phyloP scores from a whole-genome alignment of 2,888 invertebrate species.

The Adela reaumurella region DNA sequence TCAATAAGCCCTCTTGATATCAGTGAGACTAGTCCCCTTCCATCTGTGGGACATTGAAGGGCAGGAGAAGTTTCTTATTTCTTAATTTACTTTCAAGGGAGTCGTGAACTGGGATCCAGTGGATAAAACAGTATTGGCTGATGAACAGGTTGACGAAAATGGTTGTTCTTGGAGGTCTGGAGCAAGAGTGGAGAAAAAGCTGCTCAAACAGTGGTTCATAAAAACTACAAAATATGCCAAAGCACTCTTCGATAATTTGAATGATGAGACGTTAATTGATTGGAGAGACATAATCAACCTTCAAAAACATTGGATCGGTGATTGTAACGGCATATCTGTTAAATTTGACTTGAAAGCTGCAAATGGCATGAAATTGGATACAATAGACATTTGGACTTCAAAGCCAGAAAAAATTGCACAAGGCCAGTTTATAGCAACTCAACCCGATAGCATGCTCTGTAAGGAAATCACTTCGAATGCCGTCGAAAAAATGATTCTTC shows the following conservation, averaged over 20 bases:
- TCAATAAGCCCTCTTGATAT: too few relatives aligned
- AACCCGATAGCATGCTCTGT: slow-evolving; percentile 24
- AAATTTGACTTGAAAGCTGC: slow-evolving; percentile 53
- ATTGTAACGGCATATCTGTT: slow-evolving; percentile 74
- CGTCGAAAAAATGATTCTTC: slow-evolving; percentile 15
- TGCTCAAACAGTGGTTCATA: slow-evolving; percentile 93
- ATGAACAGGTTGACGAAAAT: slow-evolving; percentile 93
- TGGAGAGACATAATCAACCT: slow-evolving; percentile 84
- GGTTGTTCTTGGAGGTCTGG: slow-evolving; percentile 96
- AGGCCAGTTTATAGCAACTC: slow-evolving; percentile 67
- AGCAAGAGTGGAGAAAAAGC: slow-evolving; percentile 84
- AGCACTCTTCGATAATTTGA: slow-evolving; percentile 65
- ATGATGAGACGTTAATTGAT: slow-evolving; percentile 64
- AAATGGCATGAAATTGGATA: slow-evolving; percentile 12
- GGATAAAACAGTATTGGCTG: slow-evolving; percentile 94
- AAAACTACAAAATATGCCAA: slow-evolving; percentile 82
- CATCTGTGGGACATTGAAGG: background rate
- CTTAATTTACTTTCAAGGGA: slow-evolving; percentile 46
- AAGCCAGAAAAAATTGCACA: slow-evolving; percentile 69
- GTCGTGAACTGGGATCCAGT: slow-evolving; percentile 98
- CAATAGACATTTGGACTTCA: slow-evolving; percentile 68
- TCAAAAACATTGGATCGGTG: slow-evolving; percentile 88
- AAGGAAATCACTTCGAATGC: slow-evolving; percentile 21
- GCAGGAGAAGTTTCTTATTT: too few relatives aligned
- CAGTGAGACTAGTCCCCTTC: too few relatives aligned